Conservation (phyloP, 2,888 invertebrate genomes). For the Himalopsyche anomala region DNA sequence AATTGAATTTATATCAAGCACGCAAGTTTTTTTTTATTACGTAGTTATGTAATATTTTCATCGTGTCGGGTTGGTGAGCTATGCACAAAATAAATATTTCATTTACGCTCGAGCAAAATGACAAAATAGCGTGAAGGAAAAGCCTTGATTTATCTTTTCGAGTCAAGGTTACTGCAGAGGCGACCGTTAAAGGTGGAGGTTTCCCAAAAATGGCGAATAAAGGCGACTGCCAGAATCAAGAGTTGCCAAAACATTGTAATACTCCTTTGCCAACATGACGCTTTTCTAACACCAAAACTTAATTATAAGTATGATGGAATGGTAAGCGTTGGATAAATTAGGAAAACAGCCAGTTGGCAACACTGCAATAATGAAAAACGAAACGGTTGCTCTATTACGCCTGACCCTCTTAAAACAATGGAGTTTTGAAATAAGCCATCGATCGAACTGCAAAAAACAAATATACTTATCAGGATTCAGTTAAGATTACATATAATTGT, state of each 20-base stretch:
- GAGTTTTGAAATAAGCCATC: too few relatives aligned
- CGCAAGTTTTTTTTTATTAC: too few relatives aligned
- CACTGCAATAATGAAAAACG: constrained; percentile 13
- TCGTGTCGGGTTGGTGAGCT: too few relatives aligned
- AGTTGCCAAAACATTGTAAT: constrained; percentile 3
- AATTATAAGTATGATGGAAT: constrained; percentile 18
- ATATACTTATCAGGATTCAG: too few relatives aligned
- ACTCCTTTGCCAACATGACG: constrained; percentile 5
- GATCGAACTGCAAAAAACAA: too few relatives aligned
- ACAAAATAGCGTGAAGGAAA: neutral
- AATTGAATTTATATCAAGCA: too few relatives aligned
- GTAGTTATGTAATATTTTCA: too few relatives aligned
- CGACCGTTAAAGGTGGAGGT: constrained; percentile 29
- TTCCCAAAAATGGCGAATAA: constrained; percentile 15
- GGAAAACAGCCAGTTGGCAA: constrained; percentile 32
- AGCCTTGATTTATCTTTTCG: neutral
- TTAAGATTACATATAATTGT: too few relatives aligned
- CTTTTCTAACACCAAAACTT: constrained; percentile 42
- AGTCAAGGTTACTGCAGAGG: constrained; percentile 40
- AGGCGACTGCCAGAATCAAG: constrained; percentile 1
- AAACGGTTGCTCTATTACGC: neutral
- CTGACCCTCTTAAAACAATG: too few relatives aligned
- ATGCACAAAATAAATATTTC: too few relatives aligned
- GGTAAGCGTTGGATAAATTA: constrained; percentile 21
- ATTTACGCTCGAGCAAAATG: too few relatives aligned